These are phyloP conservation scores for Eurytoma adleriae DNA, from an alignment of 2,888 invertebrate species.

Conservation along the genomic window DNA sequence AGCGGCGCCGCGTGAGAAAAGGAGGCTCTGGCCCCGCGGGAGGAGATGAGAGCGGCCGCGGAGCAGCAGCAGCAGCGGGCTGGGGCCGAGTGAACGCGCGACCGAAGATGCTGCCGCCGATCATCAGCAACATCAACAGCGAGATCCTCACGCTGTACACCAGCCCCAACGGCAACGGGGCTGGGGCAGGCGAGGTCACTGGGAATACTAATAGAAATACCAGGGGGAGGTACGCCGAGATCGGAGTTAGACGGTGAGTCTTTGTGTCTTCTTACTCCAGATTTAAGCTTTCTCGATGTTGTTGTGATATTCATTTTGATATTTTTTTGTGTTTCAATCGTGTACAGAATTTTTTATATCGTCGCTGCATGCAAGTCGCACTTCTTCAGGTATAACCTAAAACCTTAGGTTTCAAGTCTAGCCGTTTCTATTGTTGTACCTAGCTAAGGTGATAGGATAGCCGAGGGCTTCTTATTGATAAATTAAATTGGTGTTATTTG, in stretches of 20 bases:
- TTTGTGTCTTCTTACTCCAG: not conserved
- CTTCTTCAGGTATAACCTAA: too few species aligned
- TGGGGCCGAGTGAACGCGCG: conserved; percentile 48
- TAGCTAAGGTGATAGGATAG: too few species aligned
- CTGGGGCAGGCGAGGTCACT: not conserved
- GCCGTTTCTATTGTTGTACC: too few species aligned
- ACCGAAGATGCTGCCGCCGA: conserved; percentile 71
- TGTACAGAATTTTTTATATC: too few species aligned
- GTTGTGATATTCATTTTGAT: not conserved
- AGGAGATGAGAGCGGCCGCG: not conserved
- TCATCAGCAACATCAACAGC: conserved; percentile 73
- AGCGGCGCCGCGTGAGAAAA: not conserved
- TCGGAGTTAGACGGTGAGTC: conserved; percentile 73
- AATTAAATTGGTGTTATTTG: too few species aligned
- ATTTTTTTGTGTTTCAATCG: not conserved
- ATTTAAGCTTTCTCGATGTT: not conserved
- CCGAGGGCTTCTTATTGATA: too few species aligned
- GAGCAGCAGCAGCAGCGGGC: conserved; percentile 45
- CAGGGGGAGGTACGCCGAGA: conserved; percentile 74
- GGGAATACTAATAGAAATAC: conserved; percentile 60
- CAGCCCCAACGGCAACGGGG: conserved; percentile 50
- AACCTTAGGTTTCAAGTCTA: too few species aligned
- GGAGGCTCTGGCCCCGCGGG: not conserved
- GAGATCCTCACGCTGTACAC: conserved; percentile 73
- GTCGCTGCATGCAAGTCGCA: too few species aligned